Evolutionary conservation across 2,797 vertebrate species (phyloP).

Genomic region (Pangasius krempfi): DNA sequence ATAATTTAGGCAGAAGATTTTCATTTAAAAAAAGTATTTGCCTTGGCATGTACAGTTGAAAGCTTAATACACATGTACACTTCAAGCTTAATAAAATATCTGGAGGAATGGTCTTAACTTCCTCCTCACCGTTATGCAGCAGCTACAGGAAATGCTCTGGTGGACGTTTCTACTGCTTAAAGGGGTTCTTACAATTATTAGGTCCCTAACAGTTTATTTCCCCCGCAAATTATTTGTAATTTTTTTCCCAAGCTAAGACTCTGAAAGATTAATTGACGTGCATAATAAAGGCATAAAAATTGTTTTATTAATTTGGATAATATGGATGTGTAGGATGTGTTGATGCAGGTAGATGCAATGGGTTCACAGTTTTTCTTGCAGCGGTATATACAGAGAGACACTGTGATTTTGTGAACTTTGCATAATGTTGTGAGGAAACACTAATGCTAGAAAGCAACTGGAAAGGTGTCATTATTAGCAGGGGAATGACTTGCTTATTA

Average conservation of each 20-base stretch:
- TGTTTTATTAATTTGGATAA: not conserved
- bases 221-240: too few species aligned
- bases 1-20: not conserved
- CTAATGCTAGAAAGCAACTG: not conserved
- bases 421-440: not conserved
- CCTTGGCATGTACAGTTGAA: not conserved
- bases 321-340: not conserved
- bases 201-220: not conserved
- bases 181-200: not conserved
- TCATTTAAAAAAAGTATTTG: not conserved
- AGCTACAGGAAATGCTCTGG: not conserved
- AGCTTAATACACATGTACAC: too few species aligned
- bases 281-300: not conserved
- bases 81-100: not conserved
- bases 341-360: not conserved
- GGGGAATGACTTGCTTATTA: not conserved
- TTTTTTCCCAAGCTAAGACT: not conserved
- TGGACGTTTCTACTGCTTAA: not conserved
- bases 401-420: not conserved
- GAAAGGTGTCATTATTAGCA: conserved; percentile 20
- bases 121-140: not conserved
- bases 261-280: not conserved
- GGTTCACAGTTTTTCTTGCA: not conserved
- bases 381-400: not conserved
- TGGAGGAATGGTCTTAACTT: not conserved